These are phyloP conservation scores for Gymnothorax reevesii DNA, from an alignment of 2,797 vertebrate genomes.

Conservation along the genomic window DNA sequence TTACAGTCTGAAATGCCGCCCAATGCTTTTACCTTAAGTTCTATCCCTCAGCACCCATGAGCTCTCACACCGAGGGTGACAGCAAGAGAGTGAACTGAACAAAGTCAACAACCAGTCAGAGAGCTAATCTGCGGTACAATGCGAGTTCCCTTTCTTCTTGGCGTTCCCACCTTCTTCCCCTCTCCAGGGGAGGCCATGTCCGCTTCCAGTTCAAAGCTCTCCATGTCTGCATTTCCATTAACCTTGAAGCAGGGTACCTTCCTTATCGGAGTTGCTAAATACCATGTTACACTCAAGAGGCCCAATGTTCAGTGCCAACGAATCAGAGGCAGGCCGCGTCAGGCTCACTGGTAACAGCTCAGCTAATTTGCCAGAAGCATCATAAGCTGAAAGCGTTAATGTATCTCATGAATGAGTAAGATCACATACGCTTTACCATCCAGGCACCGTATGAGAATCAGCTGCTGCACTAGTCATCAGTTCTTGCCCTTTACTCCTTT, in stretches of 20 bases:
- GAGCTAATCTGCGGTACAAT: not conserved
- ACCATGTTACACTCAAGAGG: not conserved
- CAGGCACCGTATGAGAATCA: not conserved
- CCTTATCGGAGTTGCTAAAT: not conserved
- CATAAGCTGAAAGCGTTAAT: not conserved
- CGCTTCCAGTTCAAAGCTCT: not conserved
- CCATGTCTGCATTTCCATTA: not conserved
- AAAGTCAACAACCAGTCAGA: not conserved
- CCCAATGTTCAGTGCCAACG: not conserved
- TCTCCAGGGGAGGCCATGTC: not conserved
- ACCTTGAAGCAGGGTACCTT: conserved; percentile 11
- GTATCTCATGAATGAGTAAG: not conserved
- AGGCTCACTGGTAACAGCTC: not conserved
- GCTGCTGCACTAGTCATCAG: not conserved
- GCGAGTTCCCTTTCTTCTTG: not conserved
- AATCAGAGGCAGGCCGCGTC: not conserved
- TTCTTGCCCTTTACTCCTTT: not conserved
- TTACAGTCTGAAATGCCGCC: not conserved
- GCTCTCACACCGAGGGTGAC: not conserved
- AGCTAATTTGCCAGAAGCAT: not conserved
- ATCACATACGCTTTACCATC: not conserved
- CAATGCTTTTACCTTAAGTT: not conserved
- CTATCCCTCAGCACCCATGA: not conserved
- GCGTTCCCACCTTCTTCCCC: not conserved
- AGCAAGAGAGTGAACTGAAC: not conserved